Base-by-base conservation (phyloP, 2,113 vertebrate genomes). In the Oryzias celebensis region DNA sequence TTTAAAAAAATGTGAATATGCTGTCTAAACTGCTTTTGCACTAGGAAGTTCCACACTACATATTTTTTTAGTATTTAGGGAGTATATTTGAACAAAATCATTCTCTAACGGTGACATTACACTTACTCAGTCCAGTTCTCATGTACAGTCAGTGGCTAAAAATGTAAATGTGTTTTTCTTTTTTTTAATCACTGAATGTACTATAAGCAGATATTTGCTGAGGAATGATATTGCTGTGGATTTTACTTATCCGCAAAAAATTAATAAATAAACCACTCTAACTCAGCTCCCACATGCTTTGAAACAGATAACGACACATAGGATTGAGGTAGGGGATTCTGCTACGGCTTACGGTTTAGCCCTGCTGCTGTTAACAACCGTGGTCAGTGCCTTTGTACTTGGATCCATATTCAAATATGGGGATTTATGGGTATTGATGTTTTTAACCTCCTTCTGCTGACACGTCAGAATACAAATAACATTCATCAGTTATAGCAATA, bases 391-490 rank as follows among this genome's bases (percentile, higher is more conserved):
- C 64, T 81, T 80, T 87, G 72, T 85, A 73, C 61, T 58, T 42
- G 17, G 71, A 88, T 87, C 85, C 72, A 85, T 86, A 83, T 88
- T 88, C 81, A 89, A 84, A 89, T 82, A 81, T 82, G 49, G 81
- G 73, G 75, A 85, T 87, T 88, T 84, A 77, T 82, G 71, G 63
- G 57, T 82, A 84, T 90, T 85, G 86, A 87, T 88, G 82, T 78
- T 82, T 82, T 86, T 72, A 77, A 82, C 77, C 59, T 77, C 66
- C 57, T 89, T 89, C 73, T 83, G 88, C 89, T 90, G 89, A 91
- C 84, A 67, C 76, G 44, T 62, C 68, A 20, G 65, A 78, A 90
- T 80, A 81, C 58, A 81, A 83, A 74, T 63, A 78, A 70, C 77
- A 71, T 78, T 73, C 79, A 62, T 64, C 62, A 65, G 81, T 81